Conservation (phyloP, 2,797 vertebrate species). For the Ctenopoma kingsleyae region DNA sequence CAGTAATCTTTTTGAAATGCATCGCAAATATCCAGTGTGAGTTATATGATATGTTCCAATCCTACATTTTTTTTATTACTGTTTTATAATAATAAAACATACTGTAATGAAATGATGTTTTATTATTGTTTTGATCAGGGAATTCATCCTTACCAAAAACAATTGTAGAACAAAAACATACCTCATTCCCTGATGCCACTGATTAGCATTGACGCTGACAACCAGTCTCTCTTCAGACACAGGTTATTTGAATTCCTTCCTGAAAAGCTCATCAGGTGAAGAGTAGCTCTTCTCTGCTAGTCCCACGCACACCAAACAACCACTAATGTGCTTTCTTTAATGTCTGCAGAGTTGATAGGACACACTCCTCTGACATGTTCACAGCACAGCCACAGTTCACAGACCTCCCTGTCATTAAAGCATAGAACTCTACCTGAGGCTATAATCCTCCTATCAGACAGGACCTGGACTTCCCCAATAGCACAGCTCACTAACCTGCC, state of each 20-base stretch:
- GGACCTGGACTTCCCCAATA: conserved; percentile 62
- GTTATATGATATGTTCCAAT: background rate
- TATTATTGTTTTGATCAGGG: background rate
- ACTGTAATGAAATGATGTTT: too few relatives aligned
- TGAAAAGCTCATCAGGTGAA: conserved; percentile 21
- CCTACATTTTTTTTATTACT: background rate
- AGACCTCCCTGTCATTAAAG: conserved; percentile 66
- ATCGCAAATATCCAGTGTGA: background rate
- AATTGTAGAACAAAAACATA: background rate
- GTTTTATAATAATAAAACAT: too few relatives aligned
- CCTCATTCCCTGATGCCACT: background rate
- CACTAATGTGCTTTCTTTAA: conserved; percentile 53
- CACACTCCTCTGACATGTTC: conserved; percentile 49
- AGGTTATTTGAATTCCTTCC: conserved; percentile 11
- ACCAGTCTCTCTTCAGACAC: background rate
- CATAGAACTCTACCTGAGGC: conserved; percentile 65
- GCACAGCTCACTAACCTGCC: conserved; percentile 75
- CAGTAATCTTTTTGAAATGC: background rate
- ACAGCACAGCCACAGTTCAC: conserved; percentile 45
- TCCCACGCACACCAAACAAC: conserved; percentile 39
- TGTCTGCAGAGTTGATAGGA: conserved; percentile 55
- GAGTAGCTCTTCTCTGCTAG: conserved; percentile 26
- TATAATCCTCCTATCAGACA: conserved; percentile 76
- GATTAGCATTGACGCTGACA: conserved; percentile 18
- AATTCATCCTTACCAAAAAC: background rate